These are phyloP conservation scores for Anser brachyrhynchus DNA, from an alignment of 2,113 vertebrate species.

Conservation along the genomic window DNA sequence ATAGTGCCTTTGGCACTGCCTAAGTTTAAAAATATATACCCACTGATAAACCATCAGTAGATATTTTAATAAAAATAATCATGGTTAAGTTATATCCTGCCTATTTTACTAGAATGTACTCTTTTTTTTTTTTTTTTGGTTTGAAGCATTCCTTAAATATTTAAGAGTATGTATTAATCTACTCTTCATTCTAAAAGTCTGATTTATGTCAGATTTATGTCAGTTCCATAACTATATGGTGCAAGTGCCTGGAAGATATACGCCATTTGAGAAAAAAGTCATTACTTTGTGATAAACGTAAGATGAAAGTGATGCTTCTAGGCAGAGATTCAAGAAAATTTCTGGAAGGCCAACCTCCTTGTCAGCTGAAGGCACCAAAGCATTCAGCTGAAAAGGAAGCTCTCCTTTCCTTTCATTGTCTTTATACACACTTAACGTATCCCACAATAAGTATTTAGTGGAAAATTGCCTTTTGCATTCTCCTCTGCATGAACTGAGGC, in stretches of 20 bases:
- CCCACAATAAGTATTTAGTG: background rate
- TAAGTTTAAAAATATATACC: constrained; percentile 41
- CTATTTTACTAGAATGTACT: background rate
- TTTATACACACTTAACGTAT: background rate
- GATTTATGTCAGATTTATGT: constrained; percentile 47
- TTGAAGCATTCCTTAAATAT: constrained; percentile 1
- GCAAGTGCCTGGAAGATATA: constrained; percentile 43
- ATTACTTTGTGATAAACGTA: constrained; percentile 20
- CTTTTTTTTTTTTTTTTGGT: background rate
- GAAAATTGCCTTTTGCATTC: background rate
- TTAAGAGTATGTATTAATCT: constrained; percentile 3
- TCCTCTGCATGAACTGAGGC: background rate
- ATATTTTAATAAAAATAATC: background rate
- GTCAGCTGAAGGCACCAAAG: constrained; percentile 32
- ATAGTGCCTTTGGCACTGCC: constrained; percentile 7
- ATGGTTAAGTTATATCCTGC: background rate
- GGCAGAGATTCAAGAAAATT: constrained; percentile 42
- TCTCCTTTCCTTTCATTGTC: constrained; percentile 9
- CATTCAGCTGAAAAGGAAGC: background rate
- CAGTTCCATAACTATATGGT: background rate
- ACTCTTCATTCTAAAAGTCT: constrained; percentile 17
- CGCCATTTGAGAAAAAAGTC: constrained; percentile 24
- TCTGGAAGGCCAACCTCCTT: constrained; percentile 26
- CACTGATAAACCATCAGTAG: background rate
- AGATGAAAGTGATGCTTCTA: constrained; percentile 56